Evolutionary conservation across 2,113 vertebrate species (phyloP), one percentile per base, ranked within the genome.

Genomic region (Actenoides lindsayi): DNA sequence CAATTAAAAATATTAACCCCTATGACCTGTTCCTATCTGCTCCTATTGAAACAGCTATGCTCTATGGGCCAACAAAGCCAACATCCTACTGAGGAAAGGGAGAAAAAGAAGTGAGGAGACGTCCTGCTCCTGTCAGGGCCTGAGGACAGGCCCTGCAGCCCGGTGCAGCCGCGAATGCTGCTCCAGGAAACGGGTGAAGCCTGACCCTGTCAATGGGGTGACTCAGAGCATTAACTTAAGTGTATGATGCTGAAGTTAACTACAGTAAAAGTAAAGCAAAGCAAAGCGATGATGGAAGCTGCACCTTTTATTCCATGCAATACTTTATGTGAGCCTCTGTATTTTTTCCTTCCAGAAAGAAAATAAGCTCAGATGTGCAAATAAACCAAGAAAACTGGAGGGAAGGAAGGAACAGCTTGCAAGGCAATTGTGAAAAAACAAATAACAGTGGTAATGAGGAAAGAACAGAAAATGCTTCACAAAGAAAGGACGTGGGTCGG

Each of bases 321-420:
- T 10, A 13, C 9, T 89, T 83, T 5, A 83, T 9, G 0, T 50
- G 7, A 90, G 33, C 9, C n/a, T 78, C 50, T 62, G 44, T 19
- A 3, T 19, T 71, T 86, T 78, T 54, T 27, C 39, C 60, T 84
- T 91, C 56, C 69, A 84, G 62, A 78, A 92, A 51, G 16, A 83
- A 85, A 89, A 91, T 37, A 93, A 78, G 13, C 69, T 3, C 30
- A 62, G 63, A 54, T 70, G 54, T 74, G n/a, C 64, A 96, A 96
- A 96, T 75, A 96, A 95, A 96, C 46, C 53, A 74, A 89, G 79
- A 73, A 74, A 92, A 74, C 25, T 44, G 50, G 67, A 87, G 74
- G 84, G 68, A 83, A 85, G 91, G 78, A 95, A 96, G 85, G 82
- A 95, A 46, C 67, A 83, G 82, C 44, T 88, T 91, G 75, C 71